Evolutionary conservation across 2,113 vertebrate species (phyloP).

Genomic region (Onychostruthus taczanowskii): DNA sequence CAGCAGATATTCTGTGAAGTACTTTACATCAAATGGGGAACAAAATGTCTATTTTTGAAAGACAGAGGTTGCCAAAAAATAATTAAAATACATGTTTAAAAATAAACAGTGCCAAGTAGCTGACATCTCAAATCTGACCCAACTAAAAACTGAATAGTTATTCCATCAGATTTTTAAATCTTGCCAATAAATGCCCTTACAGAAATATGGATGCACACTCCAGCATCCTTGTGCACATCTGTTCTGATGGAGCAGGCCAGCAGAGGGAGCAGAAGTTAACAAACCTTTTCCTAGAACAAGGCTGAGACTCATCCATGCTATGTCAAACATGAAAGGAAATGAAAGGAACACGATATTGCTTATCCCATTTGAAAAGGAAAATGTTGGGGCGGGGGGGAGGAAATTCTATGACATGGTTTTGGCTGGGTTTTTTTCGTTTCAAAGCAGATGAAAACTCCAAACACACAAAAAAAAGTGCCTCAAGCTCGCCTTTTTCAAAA

Average conservation of each 20-base stretch:
- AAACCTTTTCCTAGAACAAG: neutral
- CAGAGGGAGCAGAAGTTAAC: slow-evolving; percentile 56
- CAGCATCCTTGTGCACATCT: neutral
- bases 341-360: neutral
- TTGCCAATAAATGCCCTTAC: neutral
- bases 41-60: slow-evolving; percentile 59
- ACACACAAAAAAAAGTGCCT: neutral
- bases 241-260: neutral
- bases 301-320: neutral
- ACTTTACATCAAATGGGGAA: slow-evolving; percentile 53
- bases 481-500: neutral
- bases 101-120: slow-evolving; percentile 45
- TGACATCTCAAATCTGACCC: slow-evolving; percentile 49
- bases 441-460: neutral
- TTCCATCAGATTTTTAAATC: neutral
- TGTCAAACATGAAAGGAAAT: neutral
- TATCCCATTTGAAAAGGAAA: neutral
- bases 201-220: neutral
- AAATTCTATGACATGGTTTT: neutral
- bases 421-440: neutral
- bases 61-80: slow-evolving; percentile 27
- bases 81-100: slow-evolving; percentile 55
- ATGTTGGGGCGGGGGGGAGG: neutral
- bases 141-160: neutral
- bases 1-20: slow-evolving; percentile 50